Conservation (phyloP, 2,113 vertebrate species). For the Micronycteris hirsuta region DNA sequence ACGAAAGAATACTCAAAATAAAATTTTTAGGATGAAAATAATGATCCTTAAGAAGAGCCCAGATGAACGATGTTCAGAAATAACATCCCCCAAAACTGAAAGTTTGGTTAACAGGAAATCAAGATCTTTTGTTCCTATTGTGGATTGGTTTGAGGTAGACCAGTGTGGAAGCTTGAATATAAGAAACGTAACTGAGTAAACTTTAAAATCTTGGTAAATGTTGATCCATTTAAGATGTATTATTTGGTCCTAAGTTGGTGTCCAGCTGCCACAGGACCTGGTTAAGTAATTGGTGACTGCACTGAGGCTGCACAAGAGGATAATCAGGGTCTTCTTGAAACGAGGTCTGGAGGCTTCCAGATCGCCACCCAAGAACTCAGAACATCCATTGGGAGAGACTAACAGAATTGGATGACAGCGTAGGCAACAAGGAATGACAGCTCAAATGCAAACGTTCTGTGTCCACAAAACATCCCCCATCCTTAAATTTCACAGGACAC, state of each 20-base stretch:
- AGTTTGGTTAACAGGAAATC: neutral
- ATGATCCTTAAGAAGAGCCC: neutral
- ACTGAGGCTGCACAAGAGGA: neutral
- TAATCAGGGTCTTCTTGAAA: neutral
- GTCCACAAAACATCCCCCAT: neutral
- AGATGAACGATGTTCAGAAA: neutral
- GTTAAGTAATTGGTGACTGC: neutral
- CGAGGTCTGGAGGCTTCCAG: neutral
- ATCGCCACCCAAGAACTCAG: neutral
- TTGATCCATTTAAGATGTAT: too few relatives aligned
- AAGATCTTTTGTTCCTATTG: neutral
- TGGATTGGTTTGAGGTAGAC: neutral
- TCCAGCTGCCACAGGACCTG: neutral
- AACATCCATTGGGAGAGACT: neutral
- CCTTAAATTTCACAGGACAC: neutral
- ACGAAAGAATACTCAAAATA: neutral
- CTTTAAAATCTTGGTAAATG: too few relatives aligned
- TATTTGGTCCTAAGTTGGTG: neutral
- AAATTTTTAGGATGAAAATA: neutral
- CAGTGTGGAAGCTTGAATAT: neutral
- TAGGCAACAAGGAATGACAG: neutral
- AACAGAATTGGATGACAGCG: neutral
- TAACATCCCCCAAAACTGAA: neutral
- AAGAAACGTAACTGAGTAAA: neutral
- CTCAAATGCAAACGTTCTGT: neutral